phyloP scores from a whole-genome alignment of 2,888 invertebrate genomes.

The Pollenia griseotomentosa region DNA sequence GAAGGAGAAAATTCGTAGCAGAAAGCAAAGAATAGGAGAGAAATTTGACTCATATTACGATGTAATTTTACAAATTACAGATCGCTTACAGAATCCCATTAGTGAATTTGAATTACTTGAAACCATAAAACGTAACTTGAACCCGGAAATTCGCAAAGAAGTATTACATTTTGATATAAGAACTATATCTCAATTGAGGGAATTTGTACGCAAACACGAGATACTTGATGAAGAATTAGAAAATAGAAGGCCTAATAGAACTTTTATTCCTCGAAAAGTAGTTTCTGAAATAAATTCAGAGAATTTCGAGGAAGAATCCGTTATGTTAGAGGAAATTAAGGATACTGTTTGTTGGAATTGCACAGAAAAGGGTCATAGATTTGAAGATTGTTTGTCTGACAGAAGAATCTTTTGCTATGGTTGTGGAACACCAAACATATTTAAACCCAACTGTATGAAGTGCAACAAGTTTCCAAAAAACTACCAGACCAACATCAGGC shows the following conservation, averaged over 20 bases:
- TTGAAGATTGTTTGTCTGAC: neutral
- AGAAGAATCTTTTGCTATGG: conserved; percentile 13
- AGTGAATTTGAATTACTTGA: neutral
- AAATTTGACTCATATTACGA: neutral
- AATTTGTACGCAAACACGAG: conserved; percentile 13
- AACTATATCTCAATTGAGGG: neutral
- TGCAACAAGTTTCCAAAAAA: too few species aligned
- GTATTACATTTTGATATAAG: neutral
- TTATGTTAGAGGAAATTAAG: neutral
- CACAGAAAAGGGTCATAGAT: neutral
- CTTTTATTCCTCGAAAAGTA: too few species aligned
- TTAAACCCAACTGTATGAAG: too few species aligned
- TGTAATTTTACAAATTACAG: neutral
- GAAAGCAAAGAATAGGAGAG: neutral
- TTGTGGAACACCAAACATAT: neutral
- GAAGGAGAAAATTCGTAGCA: neutral
- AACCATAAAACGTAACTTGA: conserved; percentile 5
- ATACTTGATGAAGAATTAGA: neutral
- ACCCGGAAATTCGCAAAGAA: conserved; percentile 13
- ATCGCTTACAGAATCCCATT: neutral
- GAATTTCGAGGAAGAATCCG: neutral
- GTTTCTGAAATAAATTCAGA: too few species aligned
- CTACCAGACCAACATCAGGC: too few species aligned
- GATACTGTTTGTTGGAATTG: conserved; percentile 1
- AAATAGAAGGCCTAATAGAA: neutral